Conservation (phyloP, 2,888 invertebrate genomes). For the Nycteola revayana region DNA sequence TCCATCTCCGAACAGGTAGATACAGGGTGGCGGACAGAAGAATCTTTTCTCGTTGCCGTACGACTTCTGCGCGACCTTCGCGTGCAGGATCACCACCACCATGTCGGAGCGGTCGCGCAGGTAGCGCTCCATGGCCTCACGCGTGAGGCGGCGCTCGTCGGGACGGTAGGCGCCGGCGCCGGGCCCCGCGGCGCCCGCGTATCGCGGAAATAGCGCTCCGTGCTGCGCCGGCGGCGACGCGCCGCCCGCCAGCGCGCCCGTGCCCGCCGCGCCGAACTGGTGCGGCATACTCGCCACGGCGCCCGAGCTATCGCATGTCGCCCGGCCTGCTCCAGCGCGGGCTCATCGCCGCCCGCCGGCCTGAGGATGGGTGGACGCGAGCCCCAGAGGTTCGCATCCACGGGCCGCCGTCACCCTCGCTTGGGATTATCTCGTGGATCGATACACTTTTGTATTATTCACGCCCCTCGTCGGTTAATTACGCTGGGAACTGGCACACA, state of each 20-base stretch:
- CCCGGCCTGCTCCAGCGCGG: conserved; percentile 32
- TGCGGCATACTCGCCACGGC: conserved; percentile 87
- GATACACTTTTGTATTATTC: conserved; percentile 77
- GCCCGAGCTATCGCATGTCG: conserved; percentile 57
- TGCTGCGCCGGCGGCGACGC: conserved; percentile 85
- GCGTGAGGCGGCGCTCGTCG: conserved; percentile 91
- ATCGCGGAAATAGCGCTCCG: conserved; percentile 84
- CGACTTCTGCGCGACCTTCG: conserved; percentile 99
- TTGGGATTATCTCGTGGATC: conserved; percentile 52
- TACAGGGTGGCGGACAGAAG: conserved; percentile 99
- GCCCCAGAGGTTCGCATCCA: conserved; percentile 7
- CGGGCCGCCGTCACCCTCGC: conserved; percentile 18
- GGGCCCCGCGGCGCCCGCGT: conserved; percentile 80
- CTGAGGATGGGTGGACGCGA: conserved; percentile 11
- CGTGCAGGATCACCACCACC: conserved; percentile 98
- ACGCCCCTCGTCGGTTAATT: conserved; percentile 75
- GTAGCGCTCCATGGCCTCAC: conserved; percentile 98
- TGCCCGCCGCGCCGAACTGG: conserved; percentile 86
- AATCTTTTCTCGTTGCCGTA: conserved; percentile 99
- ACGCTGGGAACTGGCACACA: conserved; percentile 79
- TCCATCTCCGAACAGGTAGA: conserved; percentile 98
- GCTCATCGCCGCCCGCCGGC: conserved; percentile 23
- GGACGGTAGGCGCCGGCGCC: conserved; percentile 85
- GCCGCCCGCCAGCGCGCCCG: conserved; percentile 88
- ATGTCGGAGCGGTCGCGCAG: conserved; percentile 96